Evolutionary conservation across 2,113 vertebrate genomes (phyloP).

Genomic region (Equus quagga): DNA sequence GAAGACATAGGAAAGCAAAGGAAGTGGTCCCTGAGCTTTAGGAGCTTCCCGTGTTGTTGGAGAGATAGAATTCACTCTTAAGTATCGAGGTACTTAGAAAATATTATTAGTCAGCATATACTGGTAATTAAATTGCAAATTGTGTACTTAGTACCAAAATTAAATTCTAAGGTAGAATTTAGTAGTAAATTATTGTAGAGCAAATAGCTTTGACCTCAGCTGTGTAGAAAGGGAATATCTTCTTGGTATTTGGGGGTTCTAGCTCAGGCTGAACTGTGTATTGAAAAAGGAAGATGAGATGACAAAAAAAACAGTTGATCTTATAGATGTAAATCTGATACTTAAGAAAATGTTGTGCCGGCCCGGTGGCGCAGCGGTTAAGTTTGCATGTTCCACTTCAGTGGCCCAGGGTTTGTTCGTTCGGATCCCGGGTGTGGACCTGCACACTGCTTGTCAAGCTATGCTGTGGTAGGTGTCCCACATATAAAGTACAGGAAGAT

Average conservation of each 20-base stretch:
- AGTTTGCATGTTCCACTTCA: too few species aligned
- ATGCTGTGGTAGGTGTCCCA: too few species aligned
- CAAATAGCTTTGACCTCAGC: neutral
- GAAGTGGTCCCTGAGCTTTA: neutral
- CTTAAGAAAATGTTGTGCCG: conserved; percentile 3
- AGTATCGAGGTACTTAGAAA: neutral
- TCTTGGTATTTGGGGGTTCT: neutral
- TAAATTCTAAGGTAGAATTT: neutral
- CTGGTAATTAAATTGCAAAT: conserved; percentile 46
- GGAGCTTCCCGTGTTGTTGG: conserved; percentile 2
- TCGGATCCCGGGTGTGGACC: too few species aligned
- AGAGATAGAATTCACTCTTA: neutral
- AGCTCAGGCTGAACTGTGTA: neutral
- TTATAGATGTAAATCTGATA: conserved; percentile 10
- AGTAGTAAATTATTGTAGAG: conserved; percentile 17
- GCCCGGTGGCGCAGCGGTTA: too few species aligned
- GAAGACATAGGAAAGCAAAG: conserved; percentile 35
- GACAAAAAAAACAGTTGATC: neutral
- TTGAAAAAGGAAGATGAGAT: neutral
- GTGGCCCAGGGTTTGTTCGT: too few species aligned
- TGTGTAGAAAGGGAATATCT: conserved; percentile 5
- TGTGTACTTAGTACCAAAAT: neutral
- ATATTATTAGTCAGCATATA: neutral
- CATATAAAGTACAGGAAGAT: too few species aligned
- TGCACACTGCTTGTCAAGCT: too few species aligned